A percentile compares a stretch with the other conserved stretches of the same genome.
Evolutionary conservation across 1,140 invertebrate genomes (phyloP).

Genomic region (Heliconius congener): DNA sequence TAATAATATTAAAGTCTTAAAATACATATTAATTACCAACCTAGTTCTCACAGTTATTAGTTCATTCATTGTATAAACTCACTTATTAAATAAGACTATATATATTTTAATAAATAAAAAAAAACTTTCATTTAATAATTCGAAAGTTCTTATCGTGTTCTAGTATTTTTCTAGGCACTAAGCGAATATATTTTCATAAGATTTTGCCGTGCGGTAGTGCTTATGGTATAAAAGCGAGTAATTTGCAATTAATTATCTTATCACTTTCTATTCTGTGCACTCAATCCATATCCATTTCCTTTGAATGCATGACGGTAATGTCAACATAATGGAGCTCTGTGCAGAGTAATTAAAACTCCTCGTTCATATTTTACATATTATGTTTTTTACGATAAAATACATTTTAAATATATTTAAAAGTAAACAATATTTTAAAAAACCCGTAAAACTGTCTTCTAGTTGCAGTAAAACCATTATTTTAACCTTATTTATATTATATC

Average conservation of each 20-base stretch:
- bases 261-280: constrained; percentile 15
- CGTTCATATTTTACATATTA: neutral
- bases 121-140: no score
- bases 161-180: neutral
- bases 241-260: constrained; percentile 13
- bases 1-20: neutral
- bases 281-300: constrained; percentile 14
- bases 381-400: neutral
- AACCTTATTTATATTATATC: constrained; percentile 8
- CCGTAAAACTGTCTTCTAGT: neutral
- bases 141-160: neutral
- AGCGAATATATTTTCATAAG: neutral
- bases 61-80: neutral
- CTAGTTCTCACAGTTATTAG: neutral
- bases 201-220: neutral
- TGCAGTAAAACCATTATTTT: constrained; percentile 3
- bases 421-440: neutral
- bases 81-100: neutral
- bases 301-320: constrained; percentile 9
- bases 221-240: neutral
- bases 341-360: neutral
- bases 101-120: no score
- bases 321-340: constrained; percentile 12
- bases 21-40: constrained; percentile 4
- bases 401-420: neutral